phyloP scores from a whole-genome alignment of 2,113 vertebrate genomes.

The Cottus gobio region DNA sequence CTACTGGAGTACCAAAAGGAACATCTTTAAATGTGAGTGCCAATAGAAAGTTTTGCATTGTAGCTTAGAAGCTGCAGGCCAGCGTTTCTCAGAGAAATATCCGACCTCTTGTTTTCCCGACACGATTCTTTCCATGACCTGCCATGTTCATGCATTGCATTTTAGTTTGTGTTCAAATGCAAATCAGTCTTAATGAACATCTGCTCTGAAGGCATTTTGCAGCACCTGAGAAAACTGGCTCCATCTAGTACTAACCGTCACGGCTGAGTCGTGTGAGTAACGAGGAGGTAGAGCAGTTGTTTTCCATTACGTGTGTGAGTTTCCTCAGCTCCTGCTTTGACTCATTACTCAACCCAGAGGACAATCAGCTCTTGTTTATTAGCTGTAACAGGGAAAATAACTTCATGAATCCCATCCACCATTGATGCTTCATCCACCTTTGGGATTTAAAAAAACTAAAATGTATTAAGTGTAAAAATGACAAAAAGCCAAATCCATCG shows the following conservation, averaged over 20 bases:
- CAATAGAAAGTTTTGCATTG: conserved; percentile 14
- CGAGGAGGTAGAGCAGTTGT: conserved; percentile 43
- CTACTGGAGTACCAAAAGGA: conserved; percentile 30
- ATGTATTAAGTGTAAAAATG: conserved; percentile 38
- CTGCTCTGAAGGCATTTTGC: conserved; percentile 26
- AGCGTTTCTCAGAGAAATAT: background rate
- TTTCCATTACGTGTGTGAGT: conserved; percentile 56
- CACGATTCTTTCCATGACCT: conserved; percentile 23
- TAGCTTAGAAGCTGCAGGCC: conserved; percentile 1
- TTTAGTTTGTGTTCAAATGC: conserved; percentile 28
- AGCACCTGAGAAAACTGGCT: conserved; percentile 34
- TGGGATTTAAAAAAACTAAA: conserved; percentile 24
- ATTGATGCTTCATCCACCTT: conserved; percentile 7
- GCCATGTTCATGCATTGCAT: background rate
- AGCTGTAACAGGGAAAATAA: conserved; percentile 64
- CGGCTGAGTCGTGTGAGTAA: background rate
- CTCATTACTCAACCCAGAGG: conserved; percentile 51
- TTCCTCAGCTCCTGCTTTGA: conserved; percentile 51
- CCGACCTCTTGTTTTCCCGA: conserved; percentile 9
- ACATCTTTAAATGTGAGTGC: conserved; percentile 9
- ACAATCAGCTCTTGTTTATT: conserved; percentile 64
- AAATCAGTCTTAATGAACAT: conserved; percentile 24
- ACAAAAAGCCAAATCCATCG: conserved; percentile 11
- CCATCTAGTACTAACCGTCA: conserved; percentile 3
- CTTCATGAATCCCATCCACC: conserved; percentile 35